Conservation (phyloP, 2,888 invertebrate species). For the Nemotelus nigrinus region DNA sequence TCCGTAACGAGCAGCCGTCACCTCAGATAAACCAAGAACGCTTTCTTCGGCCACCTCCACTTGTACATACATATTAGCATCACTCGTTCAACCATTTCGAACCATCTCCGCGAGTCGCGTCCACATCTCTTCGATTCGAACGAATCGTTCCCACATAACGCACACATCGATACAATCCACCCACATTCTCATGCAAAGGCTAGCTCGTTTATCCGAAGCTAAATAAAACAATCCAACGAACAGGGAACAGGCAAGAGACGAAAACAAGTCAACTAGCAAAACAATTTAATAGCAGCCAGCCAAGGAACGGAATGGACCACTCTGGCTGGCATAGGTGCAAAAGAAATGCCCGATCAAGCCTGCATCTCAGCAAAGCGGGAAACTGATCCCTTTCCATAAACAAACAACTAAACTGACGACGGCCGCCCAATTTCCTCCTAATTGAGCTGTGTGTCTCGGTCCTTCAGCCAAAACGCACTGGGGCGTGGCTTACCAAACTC, state of each 20-base stretch:
- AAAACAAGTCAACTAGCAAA: conserved; percentile 21
- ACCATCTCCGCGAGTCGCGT: too few relatives aligned
- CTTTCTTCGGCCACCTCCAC: conserved; percentile 21
- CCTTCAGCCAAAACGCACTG: not conserved
- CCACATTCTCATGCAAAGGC: conserved; percentile 16
- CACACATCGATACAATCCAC: conserved; percentile 20
- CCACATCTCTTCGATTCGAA: too few relatives aligned
- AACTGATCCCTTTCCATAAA: not conserved
- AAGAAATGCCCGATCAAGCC: not conserved
- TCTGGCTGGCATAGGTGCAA: not conserved
- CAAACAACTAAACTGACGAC: conserved; percentile 28
- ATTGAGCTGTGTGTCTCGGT: conserved; percentile 39
- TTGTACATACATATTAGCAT: not conserved
- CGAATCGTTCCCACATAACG: conserved; percentile 7
- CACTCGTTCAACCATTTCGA: too few relatives aligned
- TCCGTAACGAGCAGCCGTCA: conserved; percentile 47
- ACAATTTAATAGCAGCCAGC: conserved; percentile 12
- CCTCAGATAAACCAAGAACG: conserved; percentile 36
- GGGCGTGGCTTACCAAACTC: conserved; percentile 13
- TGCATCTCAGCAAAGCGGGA: not conserved
- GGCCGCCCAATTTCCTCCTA: conserved; percentile 2
- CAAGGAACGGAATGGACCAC: not conserved
- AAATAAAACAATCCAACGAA: conserved; percentile 8
- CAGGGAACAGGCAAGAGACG: conserved; percentile 11
- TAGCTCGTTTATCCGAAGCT: not conserved